Conservation (phyloP, 2,888 invertebrate genomes). For the Drosophila antonietae region DNA sequence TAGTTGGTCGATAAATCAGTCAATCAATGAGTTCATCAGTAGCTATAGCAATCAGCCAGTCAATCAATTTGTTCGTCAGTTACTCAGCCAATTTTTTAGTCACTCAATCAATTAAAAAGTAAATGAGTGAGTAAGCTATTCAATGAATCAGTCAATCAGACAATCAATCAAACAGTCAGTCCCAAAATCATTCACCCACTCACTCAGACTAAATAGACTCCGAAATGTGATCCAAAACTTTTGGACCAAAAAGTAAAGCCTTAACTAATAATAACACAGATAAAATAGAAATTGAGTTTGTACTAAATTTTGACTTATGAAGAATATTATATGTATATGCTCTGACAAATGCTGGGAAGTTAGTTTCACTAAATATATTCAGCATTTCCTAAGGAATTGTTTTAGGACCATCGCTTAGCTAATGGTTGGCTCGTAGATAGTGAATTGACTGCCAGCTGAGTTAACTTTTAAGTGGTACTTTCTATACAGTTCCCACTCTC, state of each 20-base stretch:
- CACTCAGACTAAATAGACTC: not conserved
- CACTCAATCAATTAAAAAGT: not conserved
- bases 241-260: too few species aligned
- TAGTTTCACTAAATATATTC: not conserved
- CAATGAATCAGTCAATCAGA: not conserved
- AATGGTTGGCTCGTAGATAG: constrained; percentile 25
- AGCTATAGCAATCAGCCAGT: too few species aligned
- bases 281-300: too few species aligned
- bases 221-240: too few species aligned
- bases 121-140: too few species aligned
- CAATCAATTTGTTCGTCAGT: not conserved
- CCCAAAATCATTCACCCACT: too few species aligned
- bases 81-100: not conserved
- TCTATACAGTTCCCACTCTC: not conserved
- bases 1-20: too few species aligned
- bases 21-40: too few species aligned
- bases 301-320: too few species aligned
- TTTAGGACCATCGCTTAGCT: constrained; percentile 3
- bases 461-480: constrained; percentile 56
- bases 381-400: not conserved
- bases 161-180: too few species aligned
- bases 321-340: too few species aligned
- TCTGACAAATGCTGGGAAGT: not conserved
- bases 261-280: too few species aligned
- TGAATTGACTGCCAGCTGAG: constrained; percentile 31